Evolutionary conservation across 2,888 invertebrate genomes (phyloP).

Genomic region (Dryococelus australis): DNA sequence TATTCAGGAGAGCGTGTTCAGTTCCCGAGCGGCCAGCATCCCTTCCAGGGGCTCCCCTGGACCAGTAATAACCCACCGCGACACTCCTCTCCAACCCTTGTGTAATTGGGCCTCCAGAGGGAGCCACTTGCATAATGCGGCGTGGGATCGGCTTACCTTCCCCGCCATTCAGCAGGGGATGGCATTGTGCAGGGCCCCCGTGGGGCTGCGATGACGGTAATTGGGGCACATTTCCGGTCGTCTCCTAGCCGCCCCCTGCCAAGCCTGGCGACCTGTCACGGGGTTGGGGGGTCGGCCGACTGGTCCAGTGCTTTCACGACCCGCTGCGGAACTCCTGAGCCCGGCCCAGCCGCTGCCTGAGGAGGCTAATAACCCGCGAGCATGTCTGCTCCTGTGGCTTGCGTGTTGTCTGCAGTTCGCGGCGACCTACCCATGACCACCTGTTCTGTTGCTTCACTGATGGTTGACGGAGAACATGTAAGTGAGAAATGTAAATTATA

Average conservation of each 20-base stretch:
- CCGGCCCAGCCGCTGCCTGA: background rate
- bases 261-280: background rate
- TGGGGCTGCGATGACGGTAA: background rate
- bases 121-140: slow-evolving; percentile 3
- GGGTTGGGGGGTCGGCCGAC: too few species aligned
- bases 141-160: background rate
- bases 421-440: too few species aligned
- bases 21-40: too few species aligned
- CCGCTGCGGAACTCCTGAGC: background rate
- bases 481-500: too few species aligned
- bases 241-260: background rate
- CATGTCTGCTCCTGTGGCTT: too few species aligned
- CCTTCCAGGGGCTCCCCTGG: too few species aligned
- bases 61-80: background rate
- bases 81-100: background rate
- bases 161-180: background rate
- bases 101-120: background rate
- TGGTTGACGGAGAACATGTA: too few species aligned
- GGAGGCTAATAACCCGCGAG: background rate
- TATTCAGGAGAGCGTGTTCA: background rate
- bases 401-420: too few species aligned
- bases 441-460: too few species aligned
- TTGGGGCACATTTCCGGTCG: slow-evolving; percentile 7
- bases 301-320: too few species aligned
- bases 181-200: background rate